These are phyloP conservation scores for Diadegma fenestrale DNA, from an alignment of 2,888 invertebrate genomes.

Conservation along the genomic window DNA sequence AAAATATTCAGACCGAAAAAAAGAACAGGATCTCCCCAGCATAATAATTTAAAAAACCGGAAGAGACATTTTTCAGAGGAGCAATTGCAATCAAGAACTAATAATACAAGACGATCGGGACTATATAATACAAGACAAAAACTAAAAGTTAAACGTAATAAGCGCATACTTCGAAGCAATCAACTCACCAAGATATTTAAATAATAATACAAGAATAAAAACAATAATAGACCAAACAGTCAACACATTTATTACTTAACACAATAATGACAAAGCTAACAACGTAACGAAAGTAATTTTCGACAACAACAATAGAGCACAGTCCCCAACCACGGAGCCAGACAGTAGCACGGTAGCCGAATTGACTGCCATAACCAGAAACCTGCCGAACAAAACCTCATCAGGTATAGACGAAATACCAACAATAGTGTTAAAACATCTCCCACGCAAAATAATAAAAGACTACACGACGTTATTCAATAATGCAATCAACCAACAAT, in stretches of 20 bases:
- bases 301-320: slow-evolving; percentile 25
- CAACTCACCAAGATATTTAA: slow-evolving; percentile 26
- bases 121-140: neutral
- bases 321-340: neutral
- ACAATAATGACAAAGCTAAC: slow-evolving; percentile 21
- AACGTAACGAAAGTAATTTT: slow-evolving; percentile 25
- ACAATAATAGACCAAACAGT: slow-evolving; percentile 21
- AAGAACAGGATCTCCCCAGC: neutral
- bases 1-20: slow-evolving; percentile 13
- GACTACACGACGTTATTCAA: slow-evolving; percentile 17
- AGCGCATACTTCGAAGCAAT: slow-evolving; percentile 21
- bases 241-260: neutral
- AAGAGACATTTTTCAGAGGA: neutral
- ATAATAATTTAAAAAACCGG: neutral
- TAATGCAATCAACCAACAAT: slow-evolving; percentile 21
- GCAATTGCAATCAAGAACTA: neutral
- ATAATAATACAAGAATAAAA: slow-evolving; percentile 9
- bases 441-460: slow-evolving; percentile 3
- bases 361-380: slow-evolving; percentile 4
- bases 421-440: neutral
- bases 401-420: slow-evolving; percentile 27
- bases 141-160: neutral
- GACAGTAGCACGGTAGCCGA: neutral
- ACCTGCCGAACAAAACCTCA: slow-evolving; percentile 62
- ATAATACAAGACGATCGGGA: neutral